A percentile compares a stretch with the other conserved stretches of the same genome.
phyloP scores from a whole-genome alignment of 64 coral and sea anemone species.

The Actinia equina region DNA sequence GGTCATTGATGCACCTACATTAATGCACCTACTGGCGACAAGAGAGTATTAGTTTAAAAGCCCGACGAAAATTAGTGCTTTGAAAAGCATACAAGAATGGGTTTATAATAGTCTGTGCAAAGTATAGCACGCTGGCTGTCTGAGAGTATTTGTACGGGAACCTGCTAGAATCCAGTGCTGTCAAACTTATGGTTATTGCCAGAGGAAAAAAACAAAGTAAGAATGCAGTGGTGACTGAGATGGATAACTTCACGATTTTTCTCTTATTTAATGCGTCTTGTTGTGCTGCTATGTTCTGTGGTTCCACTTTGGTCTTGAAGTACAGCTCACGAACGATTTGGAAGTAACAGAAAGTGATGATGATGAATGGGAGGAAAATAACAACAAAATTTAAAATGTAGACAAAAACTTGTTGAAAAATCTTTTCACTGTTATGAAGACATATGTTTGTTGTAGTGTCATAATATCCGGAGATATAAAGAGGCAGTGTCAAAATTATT shows the following conservation, averaged over 20 bases:
- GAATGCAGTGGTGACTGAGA: too few species aligned
- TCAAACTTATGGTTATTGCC: not conserved
- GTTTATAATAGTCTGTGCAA: not conserved
- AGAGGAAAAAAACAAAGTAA: not conserved
- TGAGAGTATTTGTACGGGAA: not conserved
- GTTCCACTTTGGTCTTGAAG: slow-evolving; percentile 2
- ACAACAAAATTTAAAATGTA: too few species aligned
- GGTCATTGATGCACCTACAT: too few species aligned
- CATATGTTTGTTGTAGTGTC: not conserved
- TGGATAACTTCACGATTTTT: too few species aligned
- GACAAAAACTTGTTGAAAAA: too few species aligned
- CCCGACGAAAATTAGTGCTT: not conserved
- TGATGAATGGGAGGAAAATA: too few species aligned
- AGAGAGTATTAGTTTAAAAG: not conserved
- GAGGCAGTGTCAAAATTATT: not conserved
- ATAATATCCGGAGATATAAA: not conserved
- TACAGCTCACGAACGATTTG: slow-evolving; percentile 18
- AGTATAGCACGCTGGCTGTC: not conserved
- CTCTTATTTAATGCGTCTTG: too few species aligned
- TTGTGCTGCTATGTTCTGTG: not conserved
- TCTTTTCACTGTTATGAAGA: too few species aligned
- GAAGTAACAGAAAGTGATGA: slow-evolving; percentile 14
- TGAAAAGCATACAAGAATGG: slow-evolving; percentile 2
- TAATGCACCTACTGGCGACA: too few species aligned
- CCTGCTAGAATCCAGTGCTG: too few species aligned